Base-by-base conservation (phyloP, 2,888 invertebrate genomes). In the Dascillus cervinus region DNA sequence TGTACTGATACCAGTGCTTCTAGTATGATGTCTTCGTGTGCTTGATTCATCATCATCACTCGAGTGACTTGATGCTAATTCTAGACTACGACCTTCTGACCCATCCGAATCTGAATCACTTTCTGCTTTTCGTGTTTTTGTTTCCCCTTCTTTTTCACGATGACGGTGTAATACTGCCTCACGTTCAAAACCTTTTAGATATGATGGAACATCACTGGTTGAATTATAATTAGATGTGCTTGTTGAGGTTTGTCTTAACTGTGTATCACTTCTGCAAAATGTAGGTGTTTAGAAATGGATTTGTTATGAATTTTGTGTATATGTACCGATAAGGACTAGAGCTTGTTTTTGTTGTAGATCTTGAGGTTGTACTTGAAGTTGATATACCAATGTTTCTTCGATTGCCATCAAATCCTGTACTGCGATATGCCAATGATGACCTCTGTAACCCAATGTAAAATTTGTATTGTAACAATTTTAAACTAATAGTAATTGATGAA, bases 21-120 rank as follows among this genome's bases (percentile, higher is more conserved):
- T 41, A 10, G 34, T 41, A 29, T 49, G 38, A 30, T 56, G 69
- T 44, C 70, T 66, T 22, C 65, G 60, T 28, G 66, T 64, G 31
- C 64, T 66, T 10, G 79, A 77, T 53, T 82, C 82, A 43, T 82
- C 82, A 45, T 95, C 94, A 55, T 95, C 95, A 26, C 91, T 92
- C 5, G 91, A 91, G 67, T 95, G 95, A 58, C 92, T 92, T 26
- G 94, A 94, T 8, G 94, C 94, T 27, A 95, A 73, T 52, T 94
- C 94, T 37, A 95, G 69, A 51, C 86, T 86, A 20, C 87, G 73
- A 2, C 85, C 87, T 49, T 72, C 72, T 2, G 84, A 83, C 29
- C 70, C 75, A 27, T 90, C 89, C 0, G 86, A 85, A 51, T 91
- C 90, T 0, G 83, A 79, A 43, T 79, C 79, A 50, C 79, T 77